These are phyloP conservation scores for Chrysochloris asiatica DNA, from an alignment of 2,113 vertebrate genomes.

Conservation along the genomic window DNA sequence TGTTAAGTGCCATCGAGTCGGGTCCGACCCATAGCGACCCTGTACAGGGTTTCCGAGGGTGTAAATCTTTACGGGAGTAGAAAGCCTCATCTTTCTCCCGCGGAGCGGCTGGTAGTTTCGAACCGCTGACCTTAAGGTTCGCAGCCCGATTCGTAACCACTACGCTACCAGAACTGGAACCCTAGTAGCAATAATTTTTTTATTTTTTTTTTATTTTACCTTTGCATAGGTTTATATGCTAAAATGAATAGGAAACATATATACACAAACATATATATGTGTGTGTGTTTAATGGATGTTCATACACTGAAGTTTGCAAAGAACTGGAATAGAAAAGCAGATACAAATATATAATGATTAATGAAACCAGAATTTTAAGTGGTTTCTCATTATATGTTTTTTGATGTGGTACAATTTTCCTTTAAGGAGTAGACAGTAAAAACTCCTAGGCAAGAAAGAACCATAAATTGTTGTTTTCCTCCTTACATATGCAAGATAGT, in stretches of 20 bases:
- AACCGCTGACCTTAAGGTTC: too few species aligned
- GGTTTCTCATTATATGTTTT: neutral
- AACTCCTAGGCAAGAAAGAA: constrained; percentile 26
- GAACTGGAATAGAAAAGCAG: neutral
- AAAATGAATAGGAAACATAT: neutral
- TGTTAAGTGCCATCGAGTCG: too few species aligned
- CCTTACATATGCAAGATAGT: neutral
- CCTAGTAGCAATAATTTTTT: too few species aligned
- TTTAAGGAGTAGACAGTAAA: neutral
- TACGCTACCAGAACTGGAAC: too few species aligned
- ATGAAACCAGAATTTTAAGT: neutral
- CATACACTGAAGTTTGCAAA: neutral
- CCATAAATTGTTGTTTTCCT: constrained; percentile 23
- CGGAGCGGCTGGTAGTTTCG: too few species aligned
- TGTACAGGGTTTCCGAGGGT: too few species aligned
- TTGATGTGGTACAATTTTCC: constrained; percentile 31
- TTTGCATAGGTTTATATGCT: neutral
- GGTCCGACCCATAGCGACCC: too few species aligned
- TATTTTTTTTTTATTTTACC: too few species aligned
- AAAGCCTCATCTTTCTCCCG: too few species aligned
- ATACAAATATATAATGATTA: neutral
- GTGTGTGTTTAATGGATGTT: neutral
- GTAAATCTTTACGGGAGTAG: too few species aligned
- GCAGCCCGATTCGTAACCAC: too few species aligned
- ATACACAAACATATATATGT: neutral